Evolutionary conservation across 1,140 invertebrate species (phyloP).

Genomic region (Stegodyphus mimosarum): DNA sequence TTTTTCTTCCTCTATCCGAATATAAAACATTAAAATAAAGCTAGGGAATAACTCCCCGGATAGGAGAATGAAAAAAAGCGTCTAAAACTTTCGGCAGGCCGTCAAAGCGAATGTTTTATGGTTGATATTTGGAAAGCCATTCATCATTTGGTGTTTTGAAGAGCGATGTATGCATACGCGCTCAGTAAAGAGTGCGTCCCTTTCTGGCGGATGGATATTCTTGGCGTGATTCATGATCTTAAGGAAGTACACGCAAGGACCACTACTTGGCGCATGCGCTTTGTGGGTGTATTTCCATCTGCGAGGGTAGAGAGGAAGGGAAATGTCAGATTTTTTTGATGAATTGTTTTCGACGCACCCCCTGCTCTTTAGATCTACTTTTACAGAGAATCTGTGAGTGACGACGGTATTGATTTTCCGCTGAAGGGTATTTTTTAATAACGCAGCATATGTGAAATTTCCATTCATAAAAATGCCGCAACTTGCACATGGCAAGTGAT

Average conservation of each 20-base stretch:
- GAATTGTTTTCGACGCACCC: background rate
- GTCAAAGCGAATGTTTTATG: constrained; percentile 51
- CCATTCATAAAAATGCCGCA: too few species aligned
- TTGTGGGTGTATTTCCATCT: background rate
- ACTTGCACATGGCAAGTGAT: too few species aligned
- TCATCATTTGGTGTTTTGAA: constrained; percentile 51
- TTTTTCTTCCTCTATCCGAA: constrained; percentile 2
- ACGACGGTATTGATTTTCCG: too few species aligned
- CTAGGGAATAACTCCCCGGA: constrained; percentile 5
- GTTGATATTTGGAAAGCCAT: constrained; percentile 57
- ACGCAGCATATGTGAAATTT: too few species aligned
- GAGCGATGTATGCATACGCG: constrained; percentile 55
- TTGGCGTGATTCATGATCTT: constrained; percentile 52
- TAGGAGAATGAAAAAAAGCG: background rate
- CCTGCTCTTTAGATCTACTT: too few species aligned
- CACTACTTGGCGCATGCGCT: background rate
- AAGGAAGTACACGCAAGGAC: constrained; percentile 30
- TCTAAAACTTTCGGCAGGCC: constrained; percentile 43
- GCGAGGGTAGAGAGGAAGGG: background rate
- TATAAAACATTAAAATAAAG: constrained; percentile 56
- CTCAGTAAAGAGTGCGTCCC: constrained; percentile 48
- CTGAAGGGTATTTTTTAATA: too few species aligned
- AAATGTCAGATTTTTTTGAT: constrained; percentile 1
- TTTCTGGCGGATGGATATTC: constrained; percentile 47
- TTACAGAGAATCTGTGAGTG: too few species aligned